These are phyloP conservation scores for Uloborus plumipes DNA, from an alignment of 2,888 invertebrate genomes.

Conservation along the genomic window DNA sequence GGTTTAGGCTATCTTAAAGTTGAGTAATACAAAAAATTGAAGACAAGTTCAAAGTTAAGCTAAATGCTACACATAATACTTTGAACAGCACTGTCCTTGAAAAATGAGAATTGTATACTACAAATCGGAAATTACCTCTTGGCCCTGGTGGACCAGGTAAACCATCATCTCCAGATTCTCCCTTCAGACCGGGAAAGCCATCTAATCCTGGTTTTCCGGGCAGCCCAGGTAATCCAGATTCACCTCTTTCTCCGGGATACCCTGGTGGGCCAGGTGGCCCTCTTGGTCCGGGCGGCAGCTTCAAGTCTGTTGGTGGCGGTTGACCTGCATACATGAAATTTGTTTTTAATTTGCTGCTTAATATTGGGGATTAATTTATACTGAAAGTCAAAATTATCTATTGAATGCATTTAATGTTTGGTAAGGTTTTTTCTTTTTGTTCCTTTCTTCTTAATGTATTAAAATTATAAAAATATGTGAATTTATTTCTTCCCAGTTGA, in stretches of 20 bases:
- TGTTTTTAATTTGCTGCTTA: too few species aligned
- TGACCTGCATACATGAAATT: not conserved
- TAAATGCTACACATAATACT: not conserved
- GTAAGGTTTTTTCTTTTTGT: not conserved
- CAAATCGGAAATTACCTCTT: conserved; percentile 73
- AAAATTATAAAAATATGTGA: too few species aligned
- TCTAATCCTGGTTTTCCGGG: conserved; percentile 75
- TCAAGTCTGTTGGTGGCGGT: conserved; percentile 47
- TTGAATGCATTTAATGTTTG: not conserved
- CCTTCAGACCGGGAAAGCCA: conserved; percentile 74
- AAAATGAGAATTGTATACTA: not conserved
- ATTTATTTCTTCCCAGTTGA: too few species aligned
- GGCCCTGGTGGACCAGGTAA: conserved; percentile 71
- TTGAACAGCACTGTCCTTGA: not conserved
- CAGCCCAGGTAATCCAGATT: conserved; percentile 71
- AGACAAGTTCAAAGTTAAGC: too few species aligned
- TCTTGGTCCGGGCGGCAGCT: conserved; percentile 73
- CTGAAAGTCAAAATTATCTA: too few species aligned
- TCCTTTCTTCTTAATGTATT: too few species aligned
- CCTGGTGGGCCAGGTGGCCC: conserved; percentile 74
- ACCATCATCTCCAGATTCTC: conserved; percentile 72
- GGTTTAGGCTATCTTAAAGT: too few species aligned
- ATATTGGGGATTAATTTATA: too few species aligned
- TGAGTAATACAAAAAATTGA: too few species aligned
- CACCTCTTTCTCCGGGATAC: conserved; percentile 72